Conservation (phyloP, 2,113 vertebrate species). For the Hippopotamus amphibius region DNA sequence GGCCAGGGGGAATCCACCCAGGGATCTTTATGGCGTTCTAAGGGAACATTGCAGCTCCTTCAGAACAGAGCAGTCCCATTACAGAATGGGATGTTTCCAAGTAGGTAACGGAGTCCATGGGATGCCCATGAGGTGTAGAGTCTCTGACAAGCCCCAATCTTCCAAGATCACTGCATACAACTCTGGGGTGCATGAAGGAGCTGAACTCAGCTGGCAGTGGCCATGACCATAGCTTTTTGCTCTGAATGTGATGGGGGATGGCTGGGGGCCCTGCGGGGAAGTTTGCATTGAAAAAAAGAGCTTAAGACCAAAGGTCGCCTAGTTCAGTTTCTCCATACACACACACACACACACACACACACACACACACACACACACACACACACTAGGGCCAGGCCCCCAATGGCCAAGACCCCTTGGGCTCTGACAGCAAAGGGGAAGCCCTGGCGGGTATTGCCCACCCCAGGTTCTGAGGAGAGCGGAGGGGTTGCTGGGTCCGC, state of each 20-base stretch:
- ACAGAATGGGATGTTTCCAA: not conserved
- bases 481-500: no score
- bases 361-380: no score
- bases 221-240: not conserved
- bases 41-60: not conserved
- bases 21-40: not conserved
- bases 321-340: conserved; percentile 4
- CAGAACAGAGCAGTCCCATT: not conserved
- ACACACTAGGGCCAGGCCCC: no score
- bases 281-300: not conserved
- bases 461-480: no score
- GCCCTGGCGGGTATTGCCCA: no score
- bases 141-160: not conserved
- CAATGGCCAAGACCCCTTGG: no score
- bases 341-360: no score
- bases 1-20: not conserved
- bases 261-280: not conserved
- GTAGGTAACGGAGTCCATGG: not conserved
- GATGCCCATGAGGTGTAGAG: not conserved
- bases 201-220: not conserved
- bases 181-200: not conserved
- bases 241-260: not conserved
- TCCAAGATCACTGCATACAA: not conserved
- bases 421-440: no score
- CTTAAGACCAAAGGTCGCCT: not conserved